A percentile compares a stretch with the other conserved stretches of the same genome.
Evolutionary conservation across 2,113 vertebrate genomes (phyloP).

Genomic region (Alethe diademata): DNA sequence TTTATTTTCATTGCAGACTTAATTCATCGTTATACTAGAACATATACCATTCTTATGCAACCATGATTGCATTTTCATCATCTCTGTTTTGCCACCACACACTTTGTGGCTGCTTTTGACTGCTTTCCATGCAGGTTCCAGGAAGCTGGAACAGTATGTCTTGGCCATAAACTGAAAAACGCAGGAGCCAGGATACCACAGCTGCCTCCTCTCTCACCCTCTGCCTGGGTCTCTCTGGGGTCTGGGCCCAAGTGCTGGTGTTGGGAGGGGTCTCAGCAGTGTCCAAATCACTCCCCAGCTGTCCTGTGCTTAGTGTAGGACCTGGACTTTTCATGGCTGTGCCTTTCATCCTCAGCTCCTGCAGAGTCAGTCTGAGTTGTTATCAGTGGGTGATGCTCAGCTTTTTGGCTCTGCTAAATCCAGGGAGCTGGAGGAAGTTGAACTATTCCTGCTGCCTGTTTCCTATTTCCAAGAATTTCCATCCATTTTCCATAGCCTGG

Average conservation of each 20-base stretch:
- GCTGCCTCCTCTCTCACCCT: not conserved
- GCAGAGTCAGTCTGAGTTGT: not conserved
- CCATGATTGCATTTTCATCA: not conserved
- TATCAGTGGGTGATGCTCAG: not conserved
- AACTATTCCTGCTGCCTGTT: not conserved
- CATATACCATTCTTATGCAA: not conserved
- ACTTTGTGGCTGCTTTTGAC: not conserved
- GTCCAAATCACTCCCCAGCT: not conserved
- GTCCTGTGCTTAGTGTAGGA: not conserved
- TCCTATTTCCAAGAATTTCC: not conserved
- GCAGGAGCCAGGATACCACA: not conserved
- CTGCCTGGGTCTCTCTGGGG: not conserved
- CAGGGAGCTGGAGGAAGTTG: not conserved
- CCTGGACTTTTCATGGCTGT: accelerated
- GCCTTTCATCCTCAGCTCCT: not conserved
- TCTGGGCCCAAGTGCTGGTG: not conserved
- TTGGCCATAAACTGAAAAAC: not conserved
- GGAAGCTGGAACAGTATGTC: not conserved
- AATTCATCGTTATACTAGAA: not conserved
- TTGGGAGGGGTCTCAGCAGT: accelerated
- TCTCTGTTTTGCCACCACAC: not conserved
- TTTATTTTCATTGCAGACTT: not conserved
- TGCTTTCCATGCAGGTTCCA: not conserved
- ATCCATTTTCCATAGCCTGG: not conserved
- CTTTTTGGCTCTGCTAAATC: not conserved